Evolutionary conservation across 2,797 vertebrate genomes (phyloP).

Genomic region (Cyclura pinguis): DNA sequence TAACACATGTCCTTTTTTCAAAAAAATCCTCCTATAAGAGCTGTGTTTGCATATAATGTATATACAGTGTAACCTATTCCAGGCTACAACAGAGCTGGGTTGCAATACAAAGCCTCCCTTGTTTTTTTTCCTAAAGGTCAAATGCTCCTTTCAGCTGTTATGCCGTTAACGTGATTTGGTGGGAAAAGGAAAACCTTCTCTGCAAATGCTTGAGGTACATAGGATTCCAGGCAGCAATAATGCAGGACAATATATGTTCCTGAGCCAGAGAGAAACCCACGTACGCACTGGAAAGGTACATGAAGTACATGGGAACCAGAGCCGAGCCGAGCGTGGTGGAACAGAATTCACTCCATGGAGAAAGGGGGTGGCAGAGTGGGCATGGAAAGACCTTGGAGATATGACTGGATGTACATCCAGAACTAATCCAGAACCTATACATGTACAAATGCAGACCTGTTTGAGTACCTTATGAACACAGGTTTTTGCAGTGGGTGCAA

Average conservation of each 20-base stretch:
- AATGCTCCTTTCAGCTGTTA: conserved; percentile 46
- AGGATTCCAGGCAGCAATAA: neutral
- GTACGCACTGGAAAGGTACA: neutral
- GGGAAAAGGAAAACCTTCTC: conserved; percentile 41
- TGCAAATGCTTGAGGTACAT: neutral
- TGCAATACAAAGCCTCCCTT: conserved; percentile 71
- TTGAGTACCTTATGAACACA: neutral
- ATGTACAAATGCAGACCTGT: neutral
- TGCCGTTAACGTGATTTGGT: neutral
- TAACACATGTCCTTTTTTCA: neutral
- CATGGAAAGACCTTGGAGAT: neutral
- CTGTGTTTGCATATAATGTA: conserved; percentile 47
- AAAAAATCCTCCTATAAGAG: conserved; percentile 13
- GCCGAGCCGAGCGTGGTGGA: neutral
- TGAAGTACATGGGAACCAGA: neutral
- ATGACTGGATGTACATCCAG: neutral
- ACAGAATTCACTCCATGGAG: neutral
- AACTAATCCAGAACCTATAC: neutral
- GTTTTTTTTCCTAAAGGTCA: conserved; percentile 68
- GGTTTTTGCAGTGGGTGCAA: neutral
- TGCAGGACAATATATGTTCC: neutral
- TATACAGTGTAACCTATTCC: conserved; percentile 64
- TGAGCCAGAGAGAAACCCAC: neutral
- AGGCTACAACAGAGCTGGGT: conserved; percentile 17
- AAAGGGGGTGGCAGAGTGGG: neutral